Percentiles rank a stretch among this genome's conserved stretches.
Conservation (phyloP, 2,113 vertebrate species). For the Tragulus kanchil region DNA sequence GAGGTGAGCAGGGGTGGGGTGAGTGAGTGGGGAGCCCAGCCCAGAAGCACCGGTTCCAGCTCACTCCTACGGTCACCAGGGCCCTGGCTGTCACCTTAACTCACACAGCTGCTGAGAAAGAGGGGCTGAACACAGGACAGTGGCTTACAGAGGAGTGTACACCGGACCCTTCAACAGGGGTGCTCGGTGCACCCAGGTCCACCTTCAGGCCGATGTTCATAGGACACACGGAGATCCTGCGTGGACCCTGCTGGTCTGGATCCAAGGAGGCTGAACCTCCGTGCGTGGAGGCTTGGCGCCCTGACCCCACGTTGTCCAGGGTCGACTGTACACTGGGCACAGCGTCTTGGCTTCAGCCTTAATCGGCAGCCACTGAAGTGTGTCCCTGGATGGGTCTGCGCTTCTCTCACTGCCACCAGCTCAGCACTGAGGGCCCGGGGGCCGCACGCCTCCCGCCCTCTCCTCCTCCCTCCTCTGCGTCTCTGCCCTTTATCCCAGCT, state of each 20-base stretch:
- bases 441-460: neutral
- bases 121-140: neutral
- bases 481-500: neutral
- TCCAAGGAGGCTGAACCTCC: neutral
- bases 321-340: neutral
- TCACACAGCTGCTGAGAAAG: neutral
- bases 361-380: neutral
- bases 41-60: rapidly evolving
- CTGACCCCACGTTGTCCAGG: neutral
- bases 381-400: neutral
- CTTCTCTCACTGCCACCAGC: rapidly evolving
- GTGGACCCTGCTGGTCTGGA: neutral
- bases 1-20: rapidly evolving
- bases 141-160: neutral
- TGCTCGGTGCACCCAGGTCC: neutral
- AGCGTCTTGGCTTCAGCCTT: neutral
- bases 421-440: too few species aligned
- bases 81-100: neutral
- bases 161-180: neutral
- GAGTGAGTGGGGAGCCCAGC: neutral
- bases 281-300: neutral
- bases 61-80: rapidly evolving
- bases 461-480: neutral
- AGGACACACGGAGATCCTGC: rapidly evolving
- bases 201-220: neutral